Base-by-base conservation (phyloP, 2,888 invertebrate species). In the Minunthozetes semirufus region DNA sequence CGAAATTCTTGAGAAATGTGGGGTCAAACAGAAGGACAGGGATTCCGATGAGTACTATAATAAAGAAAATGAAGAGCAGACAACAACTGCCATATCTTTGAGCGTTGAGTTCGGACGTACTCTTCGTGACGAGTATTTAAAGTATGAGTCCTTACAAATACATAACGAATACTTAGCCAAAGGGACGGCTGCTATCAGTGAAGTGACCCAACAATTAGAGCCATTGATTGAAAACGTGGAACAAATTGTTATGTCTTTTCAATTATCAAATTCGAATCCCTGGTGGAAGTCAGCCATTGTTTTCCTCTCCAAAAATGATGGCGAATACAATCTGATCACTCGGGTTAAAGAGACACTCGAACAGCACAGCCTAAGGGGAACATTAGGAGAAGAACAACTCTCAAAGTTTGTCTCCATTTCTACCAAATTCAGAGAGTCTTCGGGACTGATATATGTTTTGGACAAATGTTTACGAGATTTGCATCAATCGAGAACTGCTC, bases 141-240 rank as follows among this genome's bases (percentile, higher is more conserved):
- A 80, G 75, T 80, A 82, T 22, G 86, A 88, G 80, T 86, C 86
- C 68, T 81, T 82, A 25, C 83, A 84, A 17, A 80, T 89, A 3
- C 86, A 88, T 81, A 83, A 85, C 80, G 86, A 86, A 77, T 89
- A 88, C 80, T 82, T 89, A 80, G 75, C 78, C 1, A 82, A 81
- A 74, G 80, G 81, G n/a, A 78, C 77, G 25, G 76, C 78, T 6
- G 79, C 79, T 25, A 72, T 76, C 33, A 50, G 76, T 56, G 70
- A 61, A 56, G 61, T 72, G n/a, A 48, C 17, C 25, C 53, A 75
- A 25, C 71, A 68, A 17, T 66, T 77, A 19, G 33, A 53, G 13
- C 38, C 50, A 29, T 17, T 53, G 1, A 42, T 59, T 15, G 48
- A 25, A 42, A 53, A 27, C n/a, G 25, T 33, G 25, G 33, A 25